phyloP scores from a whole-genome alignment of 2,797 vertebrate species.

The Clarias platycephalus region DNA sequence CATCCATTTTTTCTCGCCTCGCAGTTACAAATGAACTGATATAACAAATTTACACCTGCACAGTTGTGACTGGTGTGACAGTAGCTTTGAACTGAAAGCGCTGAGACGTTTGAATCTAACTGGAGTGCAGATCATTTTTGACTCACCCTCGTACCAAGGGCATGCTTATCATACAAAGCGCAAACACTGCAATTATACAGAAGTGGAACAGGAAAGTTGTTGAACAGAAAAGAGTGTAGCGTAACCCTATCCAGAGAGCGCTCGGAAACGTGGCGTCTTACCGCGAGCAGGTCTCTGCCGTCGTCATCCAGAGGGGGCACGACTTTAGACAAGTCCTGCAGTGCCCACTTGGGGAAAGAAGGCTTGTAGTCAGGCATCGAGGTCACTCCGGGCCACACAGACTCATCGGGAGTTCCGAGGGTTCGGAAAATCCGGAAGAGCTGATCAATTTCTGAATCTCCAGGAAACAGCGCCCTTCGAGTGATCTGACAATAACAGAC shows the following conservation, averaged over 20 bases:
- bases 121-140: no score
- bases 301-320: constrained; percentile 90
- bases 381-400: constrained; percentile 89
- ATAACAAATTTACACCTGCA: no score
- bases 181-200: neutral
- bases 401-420: constrained; percentile 90
- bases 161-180: neutral
- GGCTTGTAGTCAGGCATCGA: constrained; percentile 96
- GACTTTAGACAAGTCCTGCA: constrained; percentile 89
- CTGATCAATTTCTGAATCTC: constrained; percentile 95
- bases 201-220: neutral
- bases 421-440: constrained; percentile 95
- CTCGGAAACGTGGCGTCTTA: constrained; percentile 66
- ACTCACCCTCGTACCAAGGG: neutral
- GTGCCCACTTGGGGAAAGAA: constrained; percentile 91
- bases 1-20: no score
- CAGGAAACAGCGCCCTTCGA: constrained; percentile 87
- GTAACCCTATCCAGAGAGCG: neutral
- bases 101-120: no score
- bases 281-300: constrained; percentile 86
- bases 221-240: neutral
- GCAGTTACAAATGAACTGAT: no score
- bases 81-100: no score
- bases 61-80: no score
- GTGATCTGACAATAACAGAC: constrained; percentile 77